Evolutionary conservation across 2,797 vertebrate species (phyloP).

Genomic region (Sebastes trivittatus): DNA sequence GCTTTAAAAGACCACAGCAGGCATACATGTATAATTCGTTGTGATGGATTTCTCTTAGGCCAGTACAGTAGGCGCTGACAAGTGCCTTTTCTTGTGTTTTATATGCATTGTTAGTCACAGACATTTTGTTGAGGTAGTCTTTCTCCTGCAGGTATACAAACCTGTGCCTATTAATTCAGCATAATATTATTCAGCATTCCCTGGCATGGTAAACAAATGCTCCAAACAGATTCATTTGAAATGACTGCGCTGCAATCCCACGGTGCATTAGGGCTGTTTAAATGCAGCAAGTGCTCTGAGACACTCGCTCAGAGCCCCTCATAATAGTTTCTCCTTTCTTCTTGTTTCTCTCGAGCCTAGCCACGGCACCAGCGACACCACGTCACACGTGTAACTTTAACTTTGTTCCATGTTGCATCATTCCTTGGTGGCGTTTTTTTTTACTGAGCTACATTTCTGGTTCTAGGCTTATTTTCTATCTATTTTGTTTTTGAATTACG

Average conservation of each 20-base stretch:
- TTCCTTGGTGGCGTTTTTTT: conserved; percentile 21
- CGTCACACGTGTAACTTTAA: conserved; percentile 25
- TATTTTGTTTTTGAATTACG: conserved; percentile 52
- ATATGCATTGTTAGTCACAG: conserved; percentile 71
- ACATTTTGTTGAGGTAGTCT: conserved; percentile 57
- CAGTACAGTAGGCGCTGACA: conserved; percentile 15
- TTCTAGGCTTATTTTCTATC: conserved; percentile 10
- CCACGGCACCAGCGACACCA: conserved; percentile 10
- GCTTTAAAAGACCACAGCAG: background rate
- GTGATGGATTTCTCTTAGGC: conserved; percentile 35
- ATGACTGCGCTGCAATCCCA: conserved; percentile 66
- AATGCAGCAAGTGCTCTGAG: conserved; percentile 45
- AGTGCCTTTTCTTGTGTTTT: conserved; percentile 44
- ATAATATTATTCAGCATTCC: conserved; percentile 68
- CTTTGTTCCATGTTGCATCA: conserved; percentile 62
- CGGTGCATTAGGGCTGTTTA: conserved; percentile 65
- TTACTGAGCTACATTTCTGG: conserved; percentile 11
- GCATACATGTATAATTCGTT: conserved; percentile 28
- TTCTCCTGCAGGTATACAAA: conserved; percentile 67
- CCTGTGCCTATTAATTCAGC: conserved; percentile 69
- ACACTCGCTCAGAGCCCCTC: conserved; percentile 31
- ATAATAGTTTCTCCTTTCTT: conserved; percentile 41
- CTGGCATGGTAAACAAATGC: conserved; percentile 67
- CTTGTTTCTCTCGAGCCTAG: conserved; percentile 36
- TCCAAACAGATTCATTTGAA: conserved; percentile 70